Percentiles rank a stretch among this genome's conserved stretches.
Conservation (phyloP, 2,797 vertebrate species). For the Labroides dimidiatus region DNA sequence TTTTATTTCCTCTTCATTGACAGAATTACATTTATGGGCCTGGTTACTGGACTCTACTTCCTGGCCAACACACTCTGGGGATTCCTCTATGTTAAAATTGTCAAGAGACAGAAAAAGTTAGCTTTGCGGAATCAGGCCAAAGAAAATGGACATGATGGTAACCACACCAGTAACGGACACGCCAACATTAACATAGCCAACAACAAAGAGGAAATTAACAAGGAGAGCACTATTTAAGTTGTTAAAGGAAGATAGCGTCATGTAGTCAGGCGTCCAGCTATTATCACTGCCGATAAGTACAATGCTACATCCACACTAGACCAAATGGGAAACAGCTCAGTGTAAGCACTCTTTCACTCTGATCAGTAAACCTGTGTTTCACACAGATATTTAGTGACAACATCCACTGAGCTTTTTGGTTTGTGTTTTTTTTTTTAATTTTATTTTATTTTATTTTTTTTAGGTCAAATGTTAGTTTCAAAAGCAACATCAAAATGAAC, state of each 20-base stretch:
- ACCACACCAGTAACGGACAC: constrained; percentile 45
- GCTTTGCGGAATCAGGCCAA: constrained; percentile 67
- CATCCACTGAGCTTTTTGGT: constrained; percentile 6
- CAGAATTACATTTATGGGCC: constrained; percentile 80
- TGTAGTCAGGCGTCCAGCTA: constrained; percentile 2
- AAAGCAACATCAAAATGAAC: neutral
- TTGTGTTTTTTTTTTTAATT: too few relatives aligned
- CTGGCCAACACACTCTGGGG: constrained; percentile 71
- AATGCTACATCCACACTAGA: constrained; percentile 41
- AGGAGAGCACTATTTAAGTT: constrained; percentile 79
- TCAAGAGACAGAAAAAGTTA: constrained; percentile 75
- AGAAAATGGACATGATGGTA: constrained; percentile 58
- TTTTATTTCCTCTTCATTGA: constrained; percentile 2
- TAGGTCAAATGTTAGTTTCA: too few relatives aligned
- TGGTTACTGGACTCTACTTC: constrained; percentile 74
- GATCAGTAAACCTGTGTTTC: constrained; percentile 15
- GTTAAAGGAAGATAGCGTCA: neutral
- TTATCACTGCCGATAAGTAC: neutral
- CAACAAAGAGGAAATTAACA: constrained; percentile 68
- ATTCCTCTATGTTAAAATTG: constrained; percentile 68
- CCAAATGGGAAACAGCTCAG: constrained; percentile 49
- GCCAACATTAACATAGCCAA: constrained; percentile 57
- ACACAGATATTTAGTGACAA: neutral
- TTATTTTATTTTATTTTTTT: too few relatives aligned
- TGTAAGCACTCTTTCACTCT: constrained; percentile 19